Base-by-base conservation (phyloP, 1,140 invertebrate genomes). In the Meloidogyne floridensis region DNA sequence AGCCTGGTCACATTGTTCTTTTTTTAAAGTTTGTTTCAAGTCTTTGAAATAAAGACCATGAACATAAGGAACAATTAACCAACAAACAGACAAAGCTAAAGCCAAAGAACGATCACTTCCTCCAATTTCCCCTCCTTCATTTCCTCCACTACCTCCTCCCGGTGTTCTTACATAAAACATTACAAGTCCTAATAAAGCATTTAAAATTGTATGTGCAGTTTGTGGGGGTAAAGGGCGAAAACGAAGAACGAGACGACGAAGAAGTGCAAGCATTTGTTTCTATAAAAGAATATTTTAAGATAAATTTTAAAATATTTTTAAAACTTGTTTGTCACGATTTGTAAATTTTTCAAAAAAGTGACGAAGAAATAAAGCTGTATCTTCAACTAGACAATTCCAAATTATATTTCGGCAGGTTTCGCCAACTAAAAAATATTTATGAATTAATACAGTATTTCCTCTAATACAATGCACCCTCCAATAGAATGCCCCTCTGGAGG, bases 31-130 rank as follows among this genome's bases (percentile, higher is more conserved):
- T 92, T 99, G 97, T 89, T 99, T 99, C 13, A 99, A 91, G 91
- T 99, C 98, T 92, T 99, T 99, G 87, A 99, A 98, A 93, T 98
- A 97, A 80, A 99, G 96, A 65, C 97, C 97, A 90, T 98, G 96
- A 0, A 99, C 96, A 90, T 95, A 96, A 83, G 93, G 93, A n/a
- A 83, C 92, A 91, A 96, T 95, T 94, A 97, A 96, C 96, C 97
- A 98, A 0, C 98, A 91, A 78, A 99, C 93, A 0, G 96, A 96
- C 2, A 99, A 91, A 0, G 97, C 96, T 11, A 95, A 94, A 53
- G 95, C 95, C 80, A 99, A 96, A 20, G 95, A 93, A 88, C 95
- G 94, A 87, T 97, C 95, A 2, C 95, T 95, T 54, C 95, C 94
- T 89, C 98, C 96, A 65, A 65, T 65, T 59, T 59, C 56, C 11